Conservation (phyloP, 2,888 invertebrate genomes). For the Drosophila ezoana region DNA sequence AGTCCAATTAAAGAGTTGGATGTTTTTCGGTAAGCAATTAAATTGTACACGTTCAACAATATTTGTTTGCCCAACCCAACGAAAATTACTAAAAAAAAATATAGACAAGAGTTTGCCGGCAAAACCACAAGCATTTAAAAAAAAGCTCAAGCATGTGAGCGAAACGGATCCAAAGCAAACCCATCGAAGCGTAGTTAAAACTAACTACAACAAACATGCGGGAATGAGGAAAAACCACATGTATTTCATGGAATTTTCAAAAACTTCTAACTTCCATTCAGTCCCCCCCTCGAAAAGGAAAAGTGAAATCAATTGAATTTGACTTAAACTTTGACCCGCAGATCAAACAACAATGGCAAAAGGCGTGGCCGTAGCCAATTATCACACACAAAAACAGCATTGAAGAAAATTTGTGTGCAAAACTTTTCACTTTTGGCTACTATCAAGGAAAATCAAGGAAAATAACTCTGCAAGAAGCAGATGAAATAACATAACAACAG, state of each 20-base stretch:
- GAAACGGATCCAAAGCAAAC: slow-evolving; percentile 8
- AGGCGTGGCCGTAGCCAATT: slow-evolving; percentile 69
- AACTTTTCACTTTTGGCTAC: slow-evolving; percentile 44
- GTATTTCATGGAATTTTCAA: slow-evolving; percentile 24
- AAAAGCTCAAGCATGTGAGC: slow-evolving; percentile 24
- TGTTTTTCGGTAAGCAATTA: slow-evolving; percentile 18
- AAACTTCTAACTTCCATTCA: slow-evolving; percentile 13
- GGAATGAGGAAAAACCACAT: slow-evolving; percentile 13
- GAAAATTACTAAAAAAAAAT: neutral
- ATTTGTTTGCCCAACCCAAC: neutral
- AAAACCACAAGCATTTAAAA: slow-evolving; percentile 44
- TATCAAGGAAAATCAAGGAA: slow-evolving; percentile 66
- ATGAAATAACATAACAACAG: slow-evolving; percentile 33
- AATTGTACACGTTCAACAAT: slow-evolving; percentile 7
- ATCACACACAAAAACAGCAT: slow-evolving; percentile 62
- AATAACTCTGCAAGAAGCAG: slow-evolving; percentile 44
- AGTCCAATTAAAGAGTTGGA: slow-evolving; percentile 22
- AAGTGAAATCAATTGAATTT: slow-evolving; percentile 57
- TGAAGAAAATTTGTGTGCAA: slow-evolving; percentile 69
- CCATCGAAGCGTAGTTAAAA: slow-evolving; percentile 18
- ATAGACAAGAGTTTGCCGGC: slow-evolving; percentile 13
- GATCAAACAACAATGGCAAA: slow-evolving; percentile 32
- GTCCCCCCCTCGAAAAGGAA: neutral
- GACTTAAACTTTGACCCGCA: slow-evolving; percentile 44
- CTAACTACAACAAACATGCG: neutral